Conservation (phyloP, 2,888 invertebrate genomes). For the Eilema sororculum region DNA sequence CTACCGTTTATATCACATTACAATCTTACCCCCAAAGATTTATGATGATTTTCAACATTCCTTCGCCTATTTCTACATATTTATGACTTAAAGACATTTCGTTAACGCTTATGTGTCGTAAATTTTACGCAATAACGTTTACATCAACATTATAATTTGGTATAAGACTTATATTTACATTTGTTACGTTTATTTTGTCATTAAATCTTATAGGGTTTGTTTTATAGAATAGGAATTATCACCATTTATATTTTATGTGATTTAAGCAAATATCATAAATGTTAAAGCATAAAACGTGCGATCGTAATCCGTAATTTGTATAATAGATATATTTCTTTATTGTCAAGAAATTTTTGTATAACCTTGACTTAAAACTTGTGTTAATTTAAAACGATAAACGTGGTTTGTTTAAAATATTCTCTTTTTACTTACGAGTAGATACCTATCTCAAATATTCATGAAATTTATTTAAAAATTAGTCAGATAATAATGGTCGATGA, state of each 20-base stretch:
- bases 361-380: not conserved
- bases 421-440: not conserved
- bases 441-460: not conserved
- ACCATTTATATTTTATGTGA: constrained; percentile 42
- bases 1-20: constrained; percentile 71
- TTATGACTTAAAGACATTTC: constrained; percentile 44
- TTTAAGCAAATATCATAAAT: constrained; percentile 30
- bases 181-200: constrained; percentile 36
- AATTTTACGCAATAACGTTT: constrained; percentile 58
- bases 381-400: not conserved
- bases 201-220: constrained; percentile 30
- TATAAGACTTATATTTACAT: constrained; percentile 49
- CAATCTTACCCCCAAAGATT: constrained; percentile 62
- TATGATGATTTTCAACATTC: constrained; percentile 68
- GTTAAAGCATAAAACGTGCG: constrained; percentile 16
- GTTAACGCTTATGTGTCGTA: constrained; percentile 46
- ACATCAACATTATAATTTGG: constrained; percentile 59
- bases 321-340: constrained; percentile 19
- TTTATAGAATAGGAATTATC: constrained; percentile 46
- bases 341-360: constrained; percentile 9
- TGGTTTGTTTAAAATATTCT: not conserved
- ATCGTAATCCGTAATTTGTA: constrained; percentile 26
- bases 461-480: no score
- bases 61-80: constrained; percentile 51
- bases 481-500: constrained; percentile 14